Base-by-base conservation (phyloP, 2,888 invertebrate species). In the Lasius fuliginosus region DNA sequence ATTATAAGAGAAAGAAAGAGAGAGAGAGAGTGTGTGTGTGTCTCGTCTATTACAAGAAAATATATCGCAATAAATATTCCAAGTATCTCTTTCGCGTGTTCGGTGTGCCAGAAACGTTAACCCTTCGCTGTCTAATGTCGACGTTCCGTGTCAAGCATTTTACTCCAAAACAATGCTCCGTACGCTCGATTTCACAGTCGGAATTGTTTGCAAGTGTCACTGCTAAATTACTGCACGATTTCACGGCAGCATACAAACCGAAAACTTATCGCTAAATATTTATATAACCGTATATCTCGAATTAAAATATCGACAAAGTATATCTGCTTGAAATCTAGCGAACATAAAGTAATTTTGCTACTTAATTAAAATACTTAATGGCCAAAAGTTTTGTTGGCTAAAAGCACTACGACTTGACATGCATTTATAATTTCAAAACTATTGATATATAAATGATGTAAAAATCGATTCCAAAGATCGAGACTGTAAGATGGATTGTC, bases 91-190 rank as follows among this genome's bases (percentile, higher is more conserved):
- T n/a, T 42, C 18, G 15, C 42, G n/a, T 23, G n/a, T 42, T 56
- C 15, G 4, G 40, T 58, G 2, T 42, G 68, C n/a, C 30, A 30
- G 40, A 77, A 77, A 9, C 42, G 40, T 27, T 42, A 65, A 68
- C 60, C 46, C 49, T 62, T 60, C 18, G 11, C 15, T 77, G 30
- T 56, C n/a, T 18, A n/a, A 53, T 15, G 58, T 53, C 56, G 58
- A 33, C 42, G 58, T 58, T 60, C 46, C 12, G 33, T 46, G 69
- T 69, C 79, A 46, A 42, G n/a, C 6, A 60, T 77, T 77, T 11
- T 68, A 42, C 33, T 58, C 23, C 8, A 53, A 76, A 33, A 58
- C 58, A 56, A 68, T 77, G 46, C 33, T 42, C 8, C 18, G 12
- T 30, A 67, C 15, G 40, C 76, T 42, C 58, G 30, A 60, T 60